phyloP scores from a whole-genome alignment of 2,113 vertebrate species.

The Gavialis gangeticus region DNA sequence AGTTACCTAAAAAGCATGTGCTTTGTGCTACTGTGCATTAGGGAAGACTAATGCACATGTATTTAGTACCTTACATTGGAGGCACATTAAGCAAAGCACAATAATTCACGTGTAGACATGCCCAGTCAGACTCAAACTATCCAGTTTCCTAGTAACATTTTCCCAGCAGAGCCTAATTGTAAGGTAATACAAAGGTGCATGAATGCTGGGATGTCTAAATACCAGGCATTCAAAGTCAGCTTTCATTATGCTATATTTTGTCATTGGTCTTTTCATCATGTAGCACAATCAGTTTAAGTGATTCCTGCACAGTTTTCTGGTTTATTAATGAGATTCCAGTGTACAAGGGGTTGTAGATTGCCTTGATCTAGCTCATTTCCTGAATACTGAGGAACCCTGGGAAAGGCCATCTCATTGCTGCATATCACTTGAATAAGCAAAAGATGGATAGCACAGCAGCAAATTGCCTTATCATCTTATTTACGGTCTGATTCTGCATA shows the following conservation, averaged over 20 bases:
- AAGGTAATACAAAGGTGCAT: background rate
- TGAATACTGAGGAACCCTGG: background rate
- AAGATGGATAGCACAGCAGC: background rate
- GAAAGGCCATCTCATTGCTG: background rate
- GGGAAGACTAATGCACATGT: too few relatives aligned
- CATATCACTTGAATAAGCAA: too few relatives aligned
- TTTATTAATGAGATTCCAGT: slow-evolving; percentile 2
- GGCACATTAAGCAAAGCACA: too few relatives aligned
- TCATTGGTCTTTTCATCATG: background rate
- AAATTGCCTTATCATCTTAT: background rate
- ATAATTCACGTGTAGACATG: background rate
- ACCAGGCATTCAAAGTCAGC: background rate
- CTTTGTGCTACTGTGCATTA: too few relatives aligned
- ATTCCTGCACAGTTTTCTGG: slow-evolving; percentile 6
- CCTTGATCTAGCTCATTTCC: slow-evolving; percentile 1
- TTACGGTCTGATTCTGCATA: background rate
- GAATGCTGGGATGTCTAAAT: background rate
- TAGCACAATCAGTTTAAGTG: background rate
- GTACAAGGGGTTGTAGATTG: background rate
- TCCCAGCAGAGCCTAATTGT: background rate
- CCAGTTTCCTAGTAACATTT: background rate
- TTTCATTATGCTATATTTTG: background rate
- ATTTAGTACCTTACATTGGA: too few relatives aligned
- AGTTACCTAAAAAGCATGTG: too few relatives aligned
- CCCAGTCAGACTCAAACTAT: background rate